phyloP scores from a whole-genome alignment of 2,113 vertebrate genomes.

The Muntiacus reevesi region DNA sequence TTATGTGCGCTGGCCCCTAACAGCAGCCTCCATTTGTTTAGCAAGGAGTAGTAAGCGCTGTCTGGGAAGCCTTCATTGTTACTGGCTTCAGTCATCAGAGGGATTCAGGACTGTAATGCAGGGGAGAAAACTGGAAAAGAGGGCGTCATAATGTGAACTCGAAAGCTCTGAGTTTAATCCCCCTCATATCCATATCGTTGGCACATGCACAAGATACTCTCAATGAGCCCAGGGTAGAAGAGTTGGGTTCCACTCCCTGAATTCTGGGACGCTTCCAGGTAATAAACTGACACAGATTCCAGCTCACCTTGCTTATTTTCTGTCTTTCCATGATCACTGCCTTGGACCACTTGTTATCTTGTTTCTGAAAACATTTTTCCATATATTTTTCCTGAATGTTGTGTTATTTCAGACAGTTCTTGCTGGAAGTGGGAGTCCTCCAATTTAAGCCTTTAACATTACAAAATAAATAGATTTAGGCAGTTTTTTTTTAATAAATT shows the following conservation, averaged over 20 bases:
- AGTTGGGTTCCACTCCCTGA: neutral
- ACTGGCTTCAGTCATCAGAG: neutral
- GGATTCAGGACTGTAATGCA: neutral
- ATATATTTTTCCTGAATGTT: neutral
- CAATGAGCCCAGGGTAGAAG: neutral
- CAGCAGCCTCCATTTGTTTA: neutral
- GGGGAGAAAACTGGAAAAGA: neutral
- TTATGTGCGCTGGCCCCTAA: neutral
- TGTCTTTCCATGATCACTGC: neutral
- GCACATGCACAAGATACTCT: neutral
- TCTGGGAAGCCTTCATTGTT: neutral
- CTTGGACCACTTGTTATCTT: neutral
- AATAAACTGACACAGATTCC: neutral
- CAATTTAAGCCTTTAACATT: neutral
- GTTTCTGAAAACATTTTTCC: neutral
- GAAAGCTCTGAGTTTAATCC: neutral
- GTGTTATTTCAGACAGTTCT: neutral
- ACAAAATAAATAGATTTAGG: neutral
- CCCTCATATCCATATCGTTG: neutral
- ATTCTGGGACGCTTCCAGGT: neutral
- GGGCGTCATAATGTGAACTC: neutral
- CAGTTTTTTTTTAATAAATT: conserved; percentile 26
- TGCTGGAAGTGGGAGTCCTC: neutral
- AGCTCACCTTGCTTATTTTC: neutral
- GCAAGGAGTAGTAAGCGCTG: neutral